Evolutionary conservation across 2,113 vertebrate species (phyloP).

Genomic region (Cervus canadensis): DNA sequence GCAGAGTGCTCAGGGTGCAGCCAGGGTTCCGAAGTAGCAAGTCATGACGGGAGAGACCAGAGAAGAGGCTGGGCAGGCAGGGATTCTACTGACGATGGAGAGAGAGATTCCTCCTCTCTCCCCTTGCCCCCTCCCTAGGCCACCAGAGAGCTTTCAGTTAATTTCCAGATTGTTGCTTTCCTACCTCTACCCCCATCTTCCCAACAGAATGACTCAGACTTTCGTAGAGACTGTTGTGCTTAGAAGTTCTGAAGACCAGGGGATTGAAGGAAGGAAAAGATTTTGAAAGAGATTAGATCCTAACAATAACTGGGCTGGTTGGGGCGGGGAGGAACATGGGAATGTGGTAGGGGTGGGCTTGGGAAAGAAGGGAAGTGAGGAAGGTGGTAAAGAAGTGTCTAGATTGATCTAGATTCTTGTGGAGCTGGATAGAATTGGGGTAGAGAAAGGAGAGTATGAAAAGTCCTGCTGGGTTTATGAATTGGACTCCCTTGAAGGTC

Average conservation of each 20-base stretch:
- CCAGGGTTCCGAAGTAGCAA: background rate
- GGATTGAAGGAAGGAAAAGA: background rate
- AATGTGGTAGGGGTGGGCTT: background rate
- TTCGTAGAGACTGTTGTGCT: background rate
- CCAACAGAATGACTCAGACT: background rate
- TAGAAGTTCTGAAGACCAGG: background rate
- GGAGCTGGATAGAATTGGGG: background rate
- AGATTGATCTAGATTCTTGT: background rate
- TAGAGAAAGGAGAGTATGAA: background rate
- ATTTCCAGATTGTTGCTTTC: background rate
- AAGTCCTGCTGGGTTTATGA: background rate
- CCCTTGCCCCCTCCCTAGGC: accelerated
- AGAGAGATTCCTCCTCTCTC: background rate
- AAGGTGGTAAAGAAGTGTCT: background rate
- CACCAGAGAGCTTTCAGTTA: background rate
- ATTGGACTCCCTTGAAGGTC: background rate
- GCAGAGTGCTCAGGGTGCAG: background rate
- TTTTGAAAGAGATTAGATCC: background rate
- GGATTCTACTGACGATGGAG: background rate
- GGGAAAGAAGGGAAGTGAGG: background rate
- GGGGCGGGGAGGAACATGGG: too few relatives aligned
- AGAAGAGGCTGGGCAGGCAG: background rate
- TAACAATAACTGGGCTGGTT: background rate
- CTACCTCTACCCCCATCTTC: background rate
- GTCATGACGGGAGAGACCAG: background rate